phyloP scores from a whole-genome alignment of 2,113 vertebrate genomes.

The Perognathus longimembris region DNA sequence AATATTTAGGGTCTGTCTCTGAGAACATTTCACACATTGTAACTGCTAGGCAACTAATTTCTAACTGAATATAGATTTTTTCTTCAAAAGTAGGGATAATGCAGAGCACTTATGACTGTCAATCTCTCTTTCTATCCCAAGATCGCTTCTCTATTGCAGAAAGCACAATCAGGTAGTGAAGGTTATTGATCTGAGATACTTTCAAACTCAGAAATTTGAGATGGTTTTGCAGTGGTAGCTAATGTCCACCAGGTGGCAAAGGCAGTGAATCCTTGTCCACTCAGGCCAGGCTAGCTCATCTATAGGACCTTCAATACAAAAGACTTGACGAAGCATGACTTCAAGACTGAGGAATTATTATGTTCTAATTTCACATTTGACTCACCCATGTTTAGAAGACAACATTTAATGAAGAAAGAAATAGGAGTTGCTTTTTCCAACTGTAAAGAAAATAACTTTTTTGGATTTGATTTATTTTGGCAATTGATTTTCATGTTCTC shows the following conservation, averaged over 20 bases:
- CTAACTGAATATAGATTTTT: conserved; percentile 2
- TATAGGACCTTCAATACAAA: too few relatives aligned
- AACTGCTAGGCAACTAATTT: conserved; percentile 17
- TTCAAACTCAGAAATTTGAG: not conserved
- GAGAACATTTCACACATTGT: not conserved
- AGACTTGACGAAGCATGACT: not conserved
- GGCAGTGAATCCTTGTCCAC: not conserved
- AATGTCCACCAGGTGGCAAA: conserved; percentile 64
- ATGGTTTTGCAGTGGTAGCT: conserved; percentile 49
- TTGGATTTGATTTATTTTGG: not conserved
- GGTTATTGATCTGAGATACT: not conserved
- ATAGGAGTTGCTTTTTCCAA: not conserved
- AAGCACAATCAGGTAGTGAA: not conserved
- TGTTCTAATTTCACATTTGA: not conserved
- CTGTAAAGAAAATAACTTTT: not conserved
- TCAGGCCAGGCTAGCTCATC: too few relatives aligned
- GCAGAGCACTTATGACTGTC: not conserved
- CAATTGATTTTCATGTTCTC: too few relatives aligned
- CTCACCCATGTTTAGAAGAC: not conserved
- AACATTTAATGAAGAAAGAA: not conserved
- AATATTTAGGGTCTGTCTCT: not conserved
- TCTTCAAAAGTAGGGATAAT: not conserved
- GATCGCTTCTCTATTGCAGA: not conserved
- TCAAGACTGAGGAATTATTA: too few relatives aligned
- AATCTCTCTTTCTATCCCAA: not conserved